A percentile compares a stretch with the other conserved stretches of the same genome.
These are phyloP conservation scores for Cebus imitator DNA, from an alignment of 2,113 vertebrate species.

Conservation along the genomic window DNA sequence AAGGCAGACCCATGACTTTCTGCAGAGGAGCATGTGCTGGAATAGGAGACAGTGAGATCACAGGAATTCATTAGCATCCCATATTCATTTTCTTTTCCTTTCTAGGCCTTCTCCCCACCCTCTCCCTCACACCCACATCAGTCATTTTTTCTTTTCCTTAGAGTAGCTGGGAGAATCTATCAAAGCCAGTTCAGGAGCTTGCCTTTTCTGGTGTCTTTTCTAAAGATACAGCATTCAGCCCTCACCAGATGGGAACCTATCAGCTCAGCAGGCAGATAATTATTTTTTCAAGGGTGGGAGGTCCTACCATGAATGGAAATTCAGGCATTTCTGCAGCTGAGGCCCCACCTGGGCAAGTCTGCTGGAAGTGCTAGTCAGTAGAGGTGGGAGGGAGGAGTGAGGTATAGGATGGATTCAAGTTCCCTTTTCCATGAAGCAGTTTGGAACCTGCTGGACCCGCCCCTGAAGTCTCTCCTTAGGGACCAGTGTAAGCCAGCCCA, in stretches of 20 bases:
- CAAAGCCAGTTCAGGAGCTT: constrained; percentile 21
- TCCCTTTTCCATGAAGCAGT: neutral
- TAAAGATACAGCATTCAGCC: constrained; percentile 52
- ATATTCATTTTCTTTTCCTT: neutral
- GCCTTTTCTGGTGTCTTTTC: constrained; percentile 56
- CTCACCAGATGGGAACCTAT: constrained; percentile 73
- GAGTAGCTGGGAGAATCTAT: constrained; percentile 19
- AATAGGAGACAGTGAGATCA: neutral
- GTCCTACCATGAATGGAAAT: neutral
- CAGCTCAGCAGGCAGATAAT: constrained; percentile 59
- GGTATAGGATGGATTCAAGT: neutral
- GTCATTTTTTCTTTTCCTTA: neutral
- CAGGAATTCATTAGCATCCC: constrained; percentile 21
- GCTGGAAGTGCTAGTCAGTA: neutral
- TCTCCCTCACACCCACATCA: neutral
- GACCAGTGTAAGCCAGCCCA: neutral
- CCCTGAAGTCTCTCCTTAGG: neutral
- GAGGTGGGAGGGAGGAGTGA: neutral
- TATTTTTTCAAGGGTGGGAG: neutral
- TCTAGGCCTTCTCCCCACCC: neutral
- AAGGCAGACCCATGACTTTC: neutral
- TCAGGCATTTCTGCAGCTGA: constrained; percentile 38
- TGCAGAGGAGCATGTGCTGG: neutral
- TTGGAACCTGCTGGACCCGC: neutral
- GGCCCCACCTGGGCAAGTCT: neutral